A percentile compares a stretch with the other conserved stretches of the same genome.
These are phyloP conservation scores for cattle (Bos taurus) DNA, from an alignment of 2,113 vertebrate species.

Conservation along the genomic window DNA sequence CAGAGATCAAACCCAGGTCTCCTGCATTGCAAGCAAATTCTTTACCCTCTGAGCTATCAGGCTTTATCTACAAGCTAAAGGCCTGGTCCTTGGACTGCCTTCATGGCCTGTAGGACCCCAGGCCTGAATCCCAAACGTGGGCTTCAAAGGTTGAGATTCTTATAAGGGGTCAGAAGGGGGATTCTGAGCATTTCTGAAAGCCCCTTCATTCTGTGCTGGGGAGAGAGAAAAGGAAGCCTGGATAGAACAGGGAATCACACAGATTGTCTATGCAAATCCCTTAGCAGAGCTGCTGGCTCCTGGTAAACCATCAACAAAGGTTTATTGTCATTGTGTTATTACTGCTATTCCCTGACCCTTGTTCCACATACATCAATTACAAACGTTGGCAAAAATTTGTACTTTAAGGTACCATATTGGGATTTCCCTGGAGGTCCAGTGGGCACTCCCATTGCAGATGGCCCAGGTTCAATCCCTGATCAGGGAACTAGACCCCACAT, in stretches of 20 bases:
- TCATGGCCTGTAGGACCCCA: background rate
- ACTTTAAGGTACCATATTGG: background rate
- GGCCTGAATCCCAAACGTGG: background rate
- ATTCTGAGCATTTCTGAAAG: background rate
- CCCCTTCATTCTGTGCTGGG: background rate
- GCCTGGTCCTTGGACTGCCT: fast-evolving
- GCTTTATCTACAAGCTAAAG: background rate
- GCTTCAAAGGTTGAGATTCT: background rate
- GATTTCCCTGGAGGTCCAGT: background rate
- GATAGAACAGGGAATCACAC: fast-evolving
- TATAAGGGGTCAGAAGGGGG: too few relatives aligned
- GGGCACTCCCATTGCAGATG: background rate
- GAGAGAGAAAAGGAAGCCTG: background rate
- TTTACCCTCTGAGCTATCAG: background rate
- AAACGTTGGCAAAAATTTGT: background rate
- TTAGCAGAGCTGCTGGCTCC: background rate
- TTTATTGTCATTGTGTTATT: background rate
- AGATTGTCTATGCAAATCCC: fast-evolving
- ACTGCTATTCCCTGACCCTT: background rate
- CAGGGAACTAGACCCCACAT: background rate
- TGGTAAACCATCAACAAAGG: background rate
- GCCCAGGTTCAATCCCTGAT: background rate
- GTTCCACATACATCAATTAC: background rate
- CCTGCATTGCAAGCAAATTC: background rate
- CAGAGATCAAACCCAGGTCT: background rate